A percentile compares a stretch with the other conserved stretches of the same genome.
phyloP scores from a whole-genome alignment of 2,113 vertebrate species.

The Antechinus flavipes region DNA sequence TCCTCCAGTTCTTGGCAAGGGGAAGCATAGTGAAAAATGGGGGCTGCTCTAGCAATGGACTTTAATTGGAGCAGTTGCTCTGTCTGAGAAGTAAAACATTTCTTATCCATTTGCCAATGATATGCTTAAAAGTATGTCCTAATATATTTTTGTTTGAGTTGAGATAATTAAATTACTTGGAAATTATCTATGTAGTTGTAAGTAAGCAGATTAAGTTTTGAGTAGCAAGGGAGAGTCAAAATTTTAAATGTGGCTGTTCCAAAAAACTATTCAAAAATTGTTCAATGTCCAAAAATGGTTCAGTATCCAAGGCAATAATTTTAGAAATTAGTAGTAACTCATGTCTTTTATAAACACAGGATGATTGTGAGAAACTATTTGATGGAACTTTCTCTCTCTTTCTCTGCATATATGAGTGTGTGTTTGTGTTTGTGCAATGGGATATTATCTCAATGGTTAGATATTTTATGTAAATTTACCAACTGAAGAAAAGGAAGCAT shows the following conservation, averaged over 20 bases:
- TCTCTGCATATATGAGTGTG: no score
- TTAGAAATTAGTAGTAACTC: neutral
- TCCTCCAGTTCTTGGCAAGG: neutral
- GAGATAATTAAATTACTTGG: neutral
- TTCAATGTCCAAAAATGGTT: neutral
- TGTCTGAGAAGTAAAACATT: neutral
- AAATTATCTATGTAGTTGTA: neutral
- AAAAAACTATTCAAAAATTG: neutral
- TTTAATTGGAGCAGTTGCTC: neutral
- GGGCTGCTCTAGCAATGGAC: neutral
- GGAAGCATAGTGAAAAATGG: neutral
- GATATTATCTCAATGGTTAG: neutral
- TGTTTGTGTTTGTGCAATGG: neutral
- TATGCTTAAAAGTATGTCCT: neutral
- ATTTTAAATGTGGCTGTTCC: neutral
- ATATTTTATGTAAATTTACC: neutral
- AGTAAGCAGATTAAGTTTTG: neutral
- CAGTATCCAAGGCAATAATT: neutral
- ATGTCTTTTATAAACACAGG: neutral
- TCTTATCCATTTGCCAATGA: neutral
- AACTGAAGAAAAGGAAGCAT: neutral
- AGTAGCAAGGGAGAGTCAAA: neutral
- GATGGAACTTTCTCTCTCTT: no score
- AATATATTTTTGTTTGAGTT: neutral
- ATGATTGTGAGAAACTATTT: neutral